Conservation (phyloP, 2,113 vertebrate species). For the Prietella phreatophila region DNA sequence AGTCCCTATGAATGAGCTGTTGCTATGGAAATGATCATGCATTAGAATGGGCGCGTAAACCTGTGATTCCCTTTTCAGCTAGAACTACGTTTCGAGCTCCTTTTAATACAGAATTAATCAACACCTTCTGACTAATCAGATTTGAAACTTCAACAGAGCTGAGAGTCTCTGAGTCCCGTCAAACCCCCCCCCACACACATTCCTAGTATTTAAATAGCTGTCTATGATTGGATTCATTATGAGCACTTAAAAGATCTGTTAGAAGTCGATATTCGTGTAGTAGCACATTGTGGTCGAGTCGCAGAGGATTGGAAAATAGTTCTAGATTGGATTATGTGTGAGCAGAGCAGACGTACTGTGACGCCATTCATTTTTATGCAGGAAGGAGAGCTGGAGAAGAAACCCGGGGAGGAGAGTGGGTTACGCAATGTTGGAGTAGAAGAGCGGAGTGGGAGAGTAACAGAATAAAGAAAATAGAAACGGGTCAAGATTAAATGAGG, state of each 20-base stretch:
- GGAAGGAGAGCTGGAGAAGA: not conserved
- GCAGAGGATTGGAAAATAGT: conserved; percentile 5
- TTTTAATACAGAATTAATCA: not conserved
- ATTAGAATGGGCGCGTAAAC: not conserved
- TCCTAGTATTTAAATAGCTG: not conserved
- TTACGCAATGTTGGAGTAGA: not conserved
- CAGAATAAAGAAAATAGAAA: not conserved
- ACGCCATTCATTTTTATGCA: conserved; percentile 16
- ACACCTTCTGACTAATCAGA: not conserved
- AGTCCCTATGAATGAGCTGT: not conserved
- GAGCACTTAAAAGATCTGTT: conserved; percentile 22
- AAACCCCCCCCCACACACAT: not conserved
- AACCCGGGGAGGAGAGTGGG: not conserved
- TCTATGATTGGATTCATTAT: not conserved
- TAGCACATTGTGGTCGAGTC: not conserved
- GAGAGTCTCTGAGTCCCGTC: no score
- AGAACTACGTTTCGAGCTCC: not conserved
- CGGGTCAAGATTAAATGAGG: conserved; percentile 18
- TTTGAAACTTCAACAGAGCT: not conserved
- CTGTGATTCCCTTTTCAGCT: not conserved
- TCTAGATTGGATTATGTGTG: conserved; percentile 1
- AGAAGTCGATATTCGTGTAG: not conserved
- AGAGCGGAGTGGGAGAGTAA: conserved; percentile 2
- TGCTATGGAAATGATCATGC: not conserved
- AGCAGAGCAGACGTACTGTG: conserved; percentile 8